Evolutionary conservation across 2,113 vertebrate genomes (phyloP).

Genomic region (Sceloporus tristichus): DNA sequence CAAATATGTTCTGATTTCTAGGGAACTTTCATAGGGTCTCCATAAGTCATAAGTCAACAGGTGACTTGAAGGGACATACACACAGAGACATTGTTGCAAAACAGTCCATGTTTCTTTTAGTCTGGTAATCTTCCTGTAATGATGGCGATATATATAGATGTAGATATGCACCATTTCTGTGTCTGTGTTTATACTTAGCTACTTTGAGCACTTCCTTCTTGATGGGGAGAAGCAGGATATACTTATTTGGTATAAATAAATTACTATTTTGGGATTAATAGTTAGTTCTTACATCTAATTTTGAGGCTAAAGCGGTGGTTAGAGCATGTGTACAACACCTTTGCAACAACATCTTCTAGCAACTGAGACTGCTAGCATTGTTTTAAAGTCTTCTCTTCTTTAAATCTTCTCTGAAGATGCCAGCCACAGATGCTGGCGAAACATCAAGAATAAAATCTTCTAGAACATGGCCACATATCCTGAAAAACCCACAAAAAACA

Average conservation of each 20-base stretch:
- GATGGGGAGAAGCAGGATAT: not conserved
- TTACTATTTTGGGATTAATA: not conserved
- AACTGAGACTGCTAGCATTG: not conserved
- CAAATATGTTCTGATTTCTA: not conserved
- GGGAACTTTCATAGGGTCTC: not conserved
- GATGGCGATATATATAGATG: not conserved
- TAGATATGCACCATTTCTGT: not conserved
- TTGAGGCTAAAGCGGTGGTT: not conserved
- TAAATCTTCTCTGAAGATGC: too few species aligned
- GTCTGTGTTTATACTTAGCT: not conserved
- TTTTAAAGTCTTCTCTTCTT: not conserved
- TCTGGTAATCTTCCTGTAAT: not conserved
- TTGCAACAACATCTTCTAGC: not conserved
- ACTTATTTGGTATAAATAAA: not conserved
- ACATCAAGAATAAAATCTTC: too few species aligned
- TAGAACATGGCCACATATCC: too few species aligned
- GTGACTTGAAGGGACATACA: too few species aligned
- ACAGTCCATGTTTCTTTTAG: not conserved
- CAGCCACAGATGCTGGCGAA: too few species aligned
- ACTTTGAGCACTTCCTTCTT: not conserved
- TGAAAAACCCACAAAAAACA: too few species aligned
- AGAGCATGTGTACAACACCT: not conserved
- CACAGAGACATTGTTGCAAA: not conserved
- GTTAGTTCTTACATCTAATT: not conserved
- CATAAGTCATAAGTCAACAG: too few species aligned